Evolutionary conservation across 2,113 vertebrate genomes (phyloP).

Genomic region (Felis chaus): DNA sequence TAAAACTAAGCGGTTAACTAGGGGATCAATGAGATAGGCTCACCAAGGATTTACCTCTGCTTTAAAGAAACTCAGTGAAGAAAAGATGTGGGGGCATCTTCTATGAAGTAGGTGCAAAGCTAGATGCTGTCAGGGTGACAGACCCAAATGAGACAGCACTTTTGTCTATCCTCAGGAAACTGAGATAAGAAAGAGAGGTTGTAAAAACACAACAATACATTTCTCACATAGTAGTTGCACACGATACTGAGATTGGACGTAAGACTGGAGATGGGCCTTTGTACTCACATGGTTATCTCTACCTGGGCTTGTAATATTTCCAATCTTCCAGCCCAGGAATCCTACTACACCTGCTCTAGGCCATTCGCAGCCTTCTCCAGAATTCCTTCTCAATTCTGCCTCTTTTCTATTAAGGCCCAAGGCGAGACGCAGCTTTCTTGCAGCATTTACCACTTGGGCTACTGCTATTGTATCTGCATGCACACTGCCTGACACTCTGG

Average conservation of each 20-base stretch:
- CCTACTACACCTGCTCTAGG: neutral
- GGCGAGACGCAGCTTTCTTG: neutral
- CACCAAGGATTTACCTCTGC: neutral
- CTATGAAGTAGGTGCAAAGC: neutral
- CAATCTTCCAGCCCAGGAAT: neutral
- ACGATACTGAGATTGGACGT: neutral
- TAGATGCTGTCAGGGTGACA: neutral
- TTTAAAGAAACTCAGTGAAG: neutral
- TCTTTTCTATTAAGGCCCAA: neutral
- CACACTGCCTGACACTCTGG: neutral
- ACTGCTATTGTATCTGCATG: neutral
- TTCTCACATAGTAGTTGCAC: neutral
- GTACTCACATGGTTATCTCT: neutral
- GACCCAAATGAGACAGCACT: neutral
- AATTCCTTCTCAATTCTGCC: neutral
- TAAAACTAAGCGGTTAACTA: neutral
- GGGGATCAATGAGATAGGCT: neutral
- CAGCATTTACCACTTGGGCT: neutral
- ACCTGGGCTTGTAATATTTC: neutral
- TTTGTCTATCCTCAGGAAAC: neutral
- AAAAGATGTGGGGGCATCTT: neutral
- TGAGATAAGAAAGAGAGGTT: neutral
- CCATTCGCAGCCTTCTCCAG: neutral
- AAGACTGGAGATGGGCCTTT: neutral
- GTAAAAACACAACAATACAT: neutral